A percentile compares a stretch with the other conserved stretches of the same genome.
phyloP scores from a whole-genome alignment of 2,888 invertebrate genomes.

The Chaetogeoica ovagalla region DNA sequence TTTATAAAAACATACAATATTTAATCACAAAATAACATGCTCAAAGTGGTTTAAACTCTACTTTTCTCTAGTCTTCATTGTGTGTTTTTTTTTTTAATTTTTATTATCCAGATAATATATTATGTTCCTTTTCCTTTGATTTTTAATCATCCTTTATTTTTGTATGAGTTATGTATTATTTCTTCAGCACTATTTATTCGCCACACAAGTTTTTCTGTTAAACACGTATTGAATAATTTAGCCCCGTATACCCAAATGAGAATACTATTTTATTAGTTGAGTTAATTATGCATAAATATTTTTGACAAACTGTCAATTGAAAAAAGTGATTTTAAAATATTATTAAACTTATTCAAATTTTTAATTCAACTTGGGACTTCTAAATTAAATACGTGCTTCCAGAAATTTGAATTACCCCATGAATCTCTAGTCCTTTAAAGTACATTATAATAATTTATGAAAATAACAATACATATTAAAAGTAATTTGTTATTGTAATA shows the following conservation, averaged over 20 bases:
- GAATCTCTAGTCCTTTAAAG: slow-evolving; percentile 47
- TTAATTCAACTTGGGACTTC: background rate
- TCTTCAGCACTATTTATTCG: slow-evolving; percentile 33
- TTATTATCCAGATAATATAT: slow-evolving; percentile 32
- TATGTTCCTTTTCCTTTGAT: slow-evolving; percentile 39
- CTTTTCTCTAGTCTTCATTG: slow-evolving; percentile 52
- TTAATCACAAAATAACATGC: slow-evolving; percentile 46
- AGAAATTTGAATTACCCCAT: slow-evolving; percentile 28
- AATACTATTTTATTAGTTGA: slow-evolving; percentile 14
- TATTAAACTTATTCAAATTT: background rate
- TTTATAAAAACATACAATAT: slow-evolving; percentile 34
- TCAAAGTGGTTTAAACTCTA: slow-evolving; percentile 50
- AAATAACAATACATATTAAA: background rate
- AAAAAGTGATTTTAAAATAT: background rate
- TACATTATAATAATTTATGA: slow-evolving; percentile 18
- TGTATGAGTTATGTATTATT: slow-evolving; percentile 30
- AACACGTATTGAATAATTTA: slow-evolving; percentile 15
- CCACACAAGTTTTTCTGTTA: slow-evolving; percentile 26
- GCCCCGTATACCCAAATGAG: background rate
- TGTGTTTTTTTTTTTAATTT: slow-evolving; percentile 18
- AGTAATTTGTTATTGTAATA: slow-evolving; percentile 14
- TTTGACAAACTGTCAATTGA: background rate
- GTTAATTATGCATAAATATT: background rate
- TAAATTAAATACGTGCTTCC: slow-evolving; percentile 28
- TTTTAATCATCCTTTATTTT: slow-evolving; percentile 37